Evolutionary conservation across 2,888 invertebrate genomes (phyloP), one percentile per base, ranked within the genome.

Genomic region (Frankliniella intonsa): DNA sequence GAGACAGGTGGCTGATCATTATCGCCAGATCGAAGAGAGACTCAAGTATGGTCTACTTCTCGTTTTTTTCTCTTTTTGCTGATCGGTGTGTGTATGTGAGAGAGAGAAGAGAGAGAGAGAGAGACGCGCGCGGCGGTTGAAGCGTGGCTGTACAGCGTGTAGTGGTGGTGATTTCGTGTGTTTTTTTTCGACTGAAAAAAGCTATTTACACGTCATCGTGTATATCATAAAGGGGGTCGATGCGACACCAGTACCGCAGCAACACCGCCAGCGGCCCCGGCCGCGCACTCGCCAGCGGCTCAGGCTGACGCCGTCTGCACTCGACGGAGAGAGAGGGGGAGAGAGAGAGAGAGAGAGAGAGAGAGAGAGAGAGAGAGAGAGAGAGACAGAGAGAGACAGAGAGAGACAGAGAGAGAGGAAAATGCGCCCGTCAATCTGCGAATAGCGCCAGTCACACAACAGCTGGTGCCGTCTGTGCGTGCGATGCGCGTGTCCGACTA

Each of bases 131-230:
- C 38, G 38, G 38, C 38, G 38, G 38, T 38, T 38, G 25, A 76
- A 76, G 69, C 69, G 69, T 76, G 69, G n/a, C 69, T 76, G 69
- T 76, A 76, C 69, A 76, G 69, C 69, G 69, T 76, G 69, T 76
- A 22, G 69, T 22, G 69, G 69, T 76, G 69, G 38, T 38, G 3
- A 38, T 38, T 25, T 76, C 12, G 69, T 12, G 22, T 22, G 69
- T 62, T 14, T n/a, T 7, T 62, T 14, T 38, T 5, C 3, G 38
- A 38, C 38, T 38, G 38, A 38, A 38, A 38, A 62, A 69, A 76
- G 69, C 69, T 76, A 76, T 76, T 2, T 76, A 76, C 69, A 76
- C 22, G 69, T 12, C 22, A 17, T 7, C 8, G 62, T 62, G 62
- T 38, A 38, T 38, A 38, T 62, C 17, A 8, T 69, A 69, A 22